Evolutionary conservation across 2,797 vertebrate species (phyloP).

Genomic region (Myripristis jacobus): DNA sequence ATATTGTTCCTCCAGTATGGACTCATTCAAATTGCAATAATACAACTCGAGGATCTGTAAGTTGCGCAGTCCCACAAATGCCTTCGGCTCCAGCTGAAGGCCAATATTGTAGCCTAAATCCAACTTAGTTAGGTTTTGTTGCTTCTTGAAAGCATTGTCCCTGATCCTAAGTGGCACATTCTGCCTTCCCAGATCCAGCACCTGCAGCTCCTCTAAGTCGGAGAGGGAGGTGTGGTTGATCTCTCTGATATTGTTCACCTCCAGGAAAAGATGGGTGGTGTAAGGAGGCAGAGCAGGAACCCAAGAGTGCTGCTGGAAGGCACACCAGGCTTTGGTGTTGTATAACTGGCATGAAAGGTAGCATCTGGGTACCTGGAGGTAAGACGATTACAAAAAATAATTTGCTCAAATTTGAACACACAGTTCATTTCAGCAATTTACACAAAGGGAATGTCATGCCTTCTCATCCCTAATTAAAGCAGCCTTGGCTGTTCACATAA

Average conservation of each 20-base stretch:
- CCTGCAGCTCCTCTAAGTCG: conserved; percentile 70
- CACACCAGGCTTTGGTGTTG: conserved; percentile 62
- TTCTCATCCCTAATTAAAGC: no score
- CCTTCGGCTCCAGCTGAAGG: conserved; percentile 80
- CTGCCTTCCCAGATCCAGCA: conserved; percentile 81
- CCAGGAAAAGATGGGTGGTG: conserved; percentile 79
- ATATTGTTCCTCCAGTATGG: conserved; percentile 81
- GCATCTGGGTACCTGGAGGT: conserved; percentile 54
- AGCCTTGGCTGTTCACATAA: no score
- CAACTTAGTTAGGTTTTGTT: conserved; percentile 80
- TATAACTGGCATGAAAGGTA: conserved; percentile 67
- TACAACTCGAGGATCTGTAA: conserved; percentile 80
- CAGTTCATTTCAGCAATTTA: no score
- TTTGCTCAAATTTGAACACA: background rate
- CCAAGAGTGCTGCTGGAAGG: conserved; percentile 48
- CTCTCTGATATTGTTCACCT: conserved; percentile 79
- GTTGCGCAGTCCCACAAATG: conserved; percentile 84
- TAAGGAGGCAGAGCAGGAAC: conserved; percentile 83
- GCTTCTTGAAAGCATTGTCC: conserved; percentile 84
- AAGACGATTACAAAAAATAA: background rate
- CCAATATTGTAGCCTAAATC: conserved; percentile 74
- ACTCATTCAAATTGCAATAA: conserved; percentile 74
- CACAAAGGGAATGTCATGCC: no score
- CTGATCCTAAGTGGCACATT: conserved; percentile 69
- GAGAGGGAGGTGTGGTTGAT: conserved; percentile 82